Conservation (phyloP, 2,797 vertebrate genomes). For the Siniperca undulata region DNA sequence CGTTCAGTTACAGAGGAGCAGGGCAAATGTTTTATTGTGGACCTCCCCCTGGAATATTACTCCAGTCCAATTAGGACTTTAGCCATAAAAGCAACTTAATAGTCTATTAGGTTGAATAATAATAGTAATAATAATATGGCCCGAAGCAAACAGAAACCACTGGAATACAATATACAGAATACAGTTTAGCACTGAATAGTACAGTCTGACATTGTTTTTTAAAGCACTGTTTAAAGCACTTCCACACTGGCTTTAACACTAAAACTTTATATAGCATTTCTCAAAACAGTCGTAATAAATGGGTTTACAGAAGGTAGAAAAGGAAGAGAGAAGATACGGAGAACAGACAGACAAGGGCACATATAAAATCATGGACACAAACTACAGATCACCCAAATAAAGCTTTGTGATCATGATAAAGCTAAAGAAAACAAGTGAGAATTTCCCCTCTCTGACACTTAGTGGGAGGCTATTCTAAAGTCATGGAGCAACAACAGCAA, state of each 20-base stretch:
- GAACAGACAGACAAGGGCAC: not conserved
- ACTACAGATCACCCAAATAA: not conserved
- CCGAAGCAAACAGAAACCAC: not conserved
- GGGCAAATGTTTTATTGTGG: not conserved
- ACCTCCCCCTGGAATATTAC: not conserved
- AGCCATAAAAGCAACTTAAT: not conserved
- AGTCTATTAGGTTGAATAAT: not conserved
- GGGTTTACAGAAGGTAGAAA: not conserved
- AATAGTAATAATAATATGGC: not conserved
- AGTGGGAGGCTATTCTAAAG: not conserved
- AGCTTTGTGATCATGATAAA: not conserved
- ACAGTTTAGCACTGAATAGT: not conserved
- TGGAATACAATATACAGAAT: not conserved
- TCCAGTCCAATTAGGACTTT: not conserved
- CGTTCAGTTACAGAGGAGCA: not conserved
- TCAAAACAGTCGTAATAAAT: not conserved
- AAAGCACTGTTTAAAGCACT: not conserved
- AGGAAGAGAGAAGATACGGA: not conserved
- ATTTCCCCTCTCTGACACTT: not conserved
- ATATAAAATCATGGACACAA: conserved; percentile 1
- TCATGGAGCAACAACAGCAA: not conserved
- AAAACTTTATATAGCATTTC: not conserved
- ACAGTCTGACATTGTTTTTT: not conserved
- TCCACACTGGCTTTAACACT: not conserved
- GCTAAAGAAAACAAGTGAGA: not conserved